Conservation (phyloP, 2,888 invertebrate genomes). For the Acronicta psi region DNA sequence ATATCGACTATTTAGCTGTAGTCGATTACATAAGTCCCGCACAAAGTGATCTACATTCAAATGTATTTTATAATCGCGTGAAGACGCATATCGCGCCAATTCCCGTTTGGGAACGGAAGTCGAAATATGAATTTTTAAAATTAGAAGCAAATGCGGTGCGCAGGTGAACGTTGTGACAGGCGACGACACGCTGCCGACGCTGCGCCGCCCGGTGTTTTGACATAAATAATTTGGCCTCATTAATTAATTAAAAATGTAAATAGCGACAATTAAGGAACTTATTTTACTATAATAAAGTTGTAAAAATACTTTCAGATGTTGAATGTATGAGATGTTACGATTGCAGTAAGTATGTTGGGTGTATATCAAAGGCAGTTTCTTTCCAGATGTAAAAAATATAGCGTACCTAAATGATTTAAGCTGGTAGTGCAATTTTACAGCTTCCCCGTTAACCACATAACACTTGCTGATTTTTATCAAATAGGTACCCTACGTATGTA, state of each 20-base stretch:
- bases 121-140: conserved; percentile 87
- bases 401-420: not conserved
- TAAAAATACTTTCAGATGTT: conserved; percentile 18
- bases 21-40: conserved; percentile 39
- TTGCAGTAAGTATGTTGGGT: too few relatives aligned
- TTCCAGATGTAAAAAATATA: not conserved
- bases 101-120: conserved; percentile 87
- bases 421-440: conserved; percentile 6
- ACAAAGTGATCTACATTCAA: conserved; percentile 47
- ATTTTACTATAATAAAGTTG: conserved; percentile 27
- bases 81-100: conserved; percentile 79
- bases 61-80: conserved; percentile 56
- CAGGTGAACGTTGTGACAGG: conserved; percentile 84
- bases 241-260: conserved; percentile 70
- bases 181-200: conserved; percentile 66
- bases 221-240: conserved; percentile 70
- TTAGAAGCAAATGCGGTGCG: conserved; percentile 79
- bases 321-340: conserved; percentile 5
- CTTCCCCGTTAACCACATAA: not conserved
- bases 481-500: too few relatives aligned
- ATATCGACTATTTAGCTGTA: conserved; percentile 21
- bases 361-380: too few relatives aligned
- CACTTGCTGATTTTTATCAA: too few relatives aligned
- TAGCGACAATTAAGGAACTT: conserved; percentile 51
- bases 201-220: conserved; percentile 61